Percentiles rank a stretch among this genome's conserved stretches.
Evolutionary conservation across 1,140 invertebrate species (phyloP).

Genomic region (Linepithema humile): DNA sequence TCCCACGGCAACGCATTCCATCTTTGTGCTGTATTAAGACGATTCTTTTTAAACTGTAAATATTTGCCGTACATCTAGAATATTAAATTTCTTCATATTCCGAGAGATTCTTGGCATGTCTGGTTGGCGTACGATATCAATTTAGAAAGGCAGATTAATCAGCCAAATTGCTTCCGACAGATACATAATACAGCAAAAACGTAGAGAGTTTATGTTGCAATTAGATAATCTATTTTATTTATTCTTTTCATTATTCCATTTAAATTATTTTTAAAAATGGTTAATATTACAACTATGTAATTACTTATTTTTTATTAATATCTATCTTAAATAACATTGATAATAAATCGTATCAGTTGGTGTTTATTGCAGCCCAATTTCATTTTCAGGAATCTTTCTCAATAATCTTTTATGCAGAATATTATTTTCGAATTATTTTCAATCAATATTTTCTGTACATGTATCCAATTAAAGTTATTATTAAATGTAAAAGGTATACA

Average conservation of each 20-base stretch:
- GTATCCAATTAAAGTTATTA: background rate
- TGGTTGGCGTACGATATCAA: background rate
- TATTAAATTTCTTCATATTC: slow-evolving; percentile 32
- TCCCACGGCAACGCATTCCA: slow-evolving; percentile 4
- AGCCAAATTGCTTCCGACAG: background rate
- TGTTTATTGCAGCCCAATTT: background rate
- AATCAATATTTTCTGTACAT: background rate
- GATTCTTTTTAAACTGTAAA: slow-evolving; percentile 13
- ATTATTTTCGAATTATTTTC: slow-evolving; percentile 18
- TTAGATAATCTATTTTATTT: background rate
- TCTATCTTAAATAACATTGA: background rate
- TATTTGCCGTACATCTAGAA: background rate
- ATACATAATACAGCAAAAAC: background rate
- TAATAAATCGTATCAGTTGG: background rate
- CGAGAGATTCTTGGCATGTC: background rate
- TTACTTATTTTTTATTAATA: background rate
- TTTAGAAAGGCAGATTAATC: slow-evolving; percentile 18
- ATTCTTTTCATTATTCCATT: too few species aligned
- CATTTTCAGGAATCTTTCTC: background rate
- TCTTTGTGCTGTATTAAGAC: slow-evolving; percentile 8
- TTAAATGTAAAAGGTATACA: background rate
- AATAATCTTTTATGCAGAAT: background rate
- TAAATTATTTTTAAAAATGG: too few species aligned
- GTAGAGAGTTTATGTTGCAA: background rate
- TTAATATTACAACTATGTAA: background rate